phyloP scores from a whole-genome alignment of 2,888 invertebrate genomes.

The Trisateles emortualis region DNA sequence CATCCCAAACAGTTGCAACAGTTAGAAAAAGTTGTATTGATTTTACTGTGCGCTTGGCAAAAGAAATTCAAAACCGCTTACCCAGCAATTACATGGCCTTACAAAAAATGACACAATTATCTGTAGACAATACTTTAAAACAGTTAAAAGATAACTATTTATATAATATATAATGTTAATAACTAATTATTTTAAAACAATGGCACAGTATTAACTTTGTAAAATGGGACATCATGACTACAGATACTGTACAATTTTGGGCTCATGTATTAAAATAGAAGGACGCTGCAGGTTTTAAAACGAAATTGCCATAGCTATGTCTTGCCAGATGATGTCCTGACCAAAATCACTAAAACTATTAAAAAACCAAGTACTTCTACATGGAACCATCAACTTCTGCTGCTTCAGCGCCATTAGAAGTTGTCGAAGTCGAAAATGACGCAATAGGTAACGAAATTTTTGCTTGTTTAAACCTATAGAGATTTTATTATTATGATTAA shows the following conservation, averaged over 20 bases:
- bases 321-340: not conserved
- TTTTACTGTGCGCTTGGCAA: not conserved
- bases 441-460: no score
- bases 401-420: no score
- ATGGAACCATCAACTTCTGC: no score
- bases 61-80: not conserved
- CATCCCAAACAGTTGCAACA: not conserved
- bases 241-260: not conserved
- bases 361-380: no score
- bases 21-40: not conserved
- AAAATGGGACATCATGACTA: not conserved
- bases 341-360: no score
- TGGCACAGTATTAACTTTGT: not conserved
- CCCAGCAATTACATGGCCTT: not conserved
- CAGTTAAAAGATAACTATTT: not conserved
- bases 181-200: not conserved
- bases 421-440: no score
- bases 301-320: not conserved
- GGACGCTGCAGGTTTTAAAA: not conserved
- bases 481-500: no score
- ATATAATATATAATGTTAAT: not conserved
- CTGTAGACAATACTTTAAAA: not conserved
- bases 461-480: no score
- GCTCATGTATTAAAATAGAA: not conserved
- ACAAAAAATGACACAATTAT: not conserved